phyloP scores from a whole-genome alignment of 2,888 invertebrate genomes.

The Cabera pusaria region DNA sequence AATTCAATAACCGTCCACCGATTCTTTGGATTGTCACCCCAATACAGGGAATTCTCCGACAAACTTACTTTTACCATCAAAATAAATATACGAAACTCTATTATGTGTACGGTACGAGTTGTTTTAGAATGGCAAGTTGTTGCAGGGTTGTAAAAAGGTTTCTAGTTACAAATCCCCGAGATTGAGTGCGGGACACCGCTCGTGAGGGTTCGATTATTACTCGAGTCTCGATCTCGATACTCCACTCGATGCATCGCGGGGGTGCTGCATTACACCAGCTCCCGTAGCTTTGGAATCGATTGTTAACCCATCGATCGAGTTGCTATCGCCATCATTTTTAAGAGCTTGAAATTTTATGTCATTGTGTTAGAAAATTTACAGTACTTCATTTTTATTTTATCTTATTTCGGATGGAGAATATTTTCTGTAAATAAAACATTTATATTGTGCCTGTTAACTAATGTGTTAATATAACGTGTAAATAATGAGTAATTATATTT shows the following conservation, averaged over 20 bases:
- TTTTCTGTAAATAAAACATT: too few species aligned
- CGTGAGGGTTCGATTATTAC: slow-evolving; percentile 72
- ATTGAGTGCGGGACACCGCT: slow-evolving; percentile 70
- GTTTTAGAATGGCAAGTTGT: too few species aligned
- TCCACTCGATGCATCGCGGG: slow-evolving; percentile 71
- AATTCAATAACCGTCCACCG: slow-evolving; percentile 75
- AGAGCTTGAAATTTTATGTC: too few species aligned
- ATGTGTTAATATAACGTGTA: too few species aligned
- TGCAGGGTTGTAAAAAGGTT: too few species aligned
- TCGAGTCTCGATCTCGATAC: slow-evolving; percentile 69
- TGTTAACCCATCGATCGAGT: slow-evolving; percentile 51
- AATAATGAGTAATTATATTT: too few species aligned
- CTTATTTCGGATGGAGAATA: too few species aligned
- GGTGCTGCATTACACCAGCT: slow-evolving; percentile 62
- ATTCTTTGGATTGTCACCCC: slow-evolving; percentile 76
- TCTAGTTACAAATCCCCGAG: slow-evolving; percentile 67
- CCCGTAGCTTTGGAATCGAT: slow-evolving; percentile 51
- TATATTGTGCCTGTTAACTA: too few species aligned
- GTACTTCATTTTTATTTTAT: too few species aligned
- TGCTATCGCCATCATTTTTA: too few species aligned
- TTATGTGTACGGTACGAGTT: too few species aligned
- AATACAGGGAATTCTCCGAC: slow-evolving; percentile 51
- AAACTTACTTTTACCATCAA: slow-evolving; percentile 22
- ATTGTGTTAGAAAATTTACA: too few species aligned
- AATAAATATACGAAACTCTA: slow-evolving; percentile 8